Evolutionary conservation across 2,113 vertebrate genomes (phyloP), one percentile per base, ranked within the genome.

Genomic region (Orientallactaga bullata): DNA sequence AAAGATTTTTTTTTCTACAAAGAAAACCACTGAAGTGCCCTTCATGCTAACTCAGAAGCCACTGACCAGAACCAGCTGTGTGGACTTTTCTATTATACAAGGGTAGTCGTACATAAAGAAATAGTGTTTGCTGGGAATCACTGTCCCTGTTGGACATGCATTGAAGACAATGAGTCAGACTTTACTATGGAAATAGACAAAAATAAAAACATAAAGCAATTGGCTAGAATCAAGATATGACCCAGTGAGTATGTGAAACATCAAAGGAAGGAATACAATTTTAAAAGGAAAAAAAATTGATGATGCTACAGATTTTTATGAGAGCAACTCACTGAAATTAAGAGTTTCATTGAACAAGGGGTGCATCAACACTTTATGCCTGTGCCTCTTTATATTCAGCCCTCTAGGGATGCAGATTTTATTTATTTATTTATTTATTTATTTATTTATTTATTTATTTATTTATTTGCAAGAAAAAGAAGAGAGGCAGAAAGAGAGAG

Each of bases 381-480:
- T 86, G 66, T 20, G n/a, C 66, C 42, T 55, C 16, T 68, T 91
- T n/a, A 7, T 47, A 78, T 15, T 32, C 3, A 39, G 15, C 21
- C 58, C 69, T 93, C 35, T 37, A 39, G n/a, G 88, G 88, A 72
- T 26, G 88, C 15, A 87, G 60, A 61, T 96, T 98, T 97, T 47
- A 6, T 47, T 47, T 8, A 47, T 47, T 47, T 47, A 5, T 47
- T 47, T 47, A 47, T 47, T 47, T 47, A 47, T 47, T 47, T 47
- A 47, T 8, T 47, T 47, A 6, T 47, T 47, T 8, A 47, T 47
- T 47, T 47, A 5, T 47, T 47, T 47, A 47, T 47, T 47, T 47
- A 47, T 47, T 47, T 47, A 47, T 47, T 8, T 47, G 42, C 42
- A 47, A 47, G 42, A 47, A 8, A 47, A 8, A 47, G 42, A 47